Evolutionary conservation across 2,113 vertebrate genomes (phyloP), one percentile per base, ranked within the genome.

Genomic region (Zingel zingel): DNA sequence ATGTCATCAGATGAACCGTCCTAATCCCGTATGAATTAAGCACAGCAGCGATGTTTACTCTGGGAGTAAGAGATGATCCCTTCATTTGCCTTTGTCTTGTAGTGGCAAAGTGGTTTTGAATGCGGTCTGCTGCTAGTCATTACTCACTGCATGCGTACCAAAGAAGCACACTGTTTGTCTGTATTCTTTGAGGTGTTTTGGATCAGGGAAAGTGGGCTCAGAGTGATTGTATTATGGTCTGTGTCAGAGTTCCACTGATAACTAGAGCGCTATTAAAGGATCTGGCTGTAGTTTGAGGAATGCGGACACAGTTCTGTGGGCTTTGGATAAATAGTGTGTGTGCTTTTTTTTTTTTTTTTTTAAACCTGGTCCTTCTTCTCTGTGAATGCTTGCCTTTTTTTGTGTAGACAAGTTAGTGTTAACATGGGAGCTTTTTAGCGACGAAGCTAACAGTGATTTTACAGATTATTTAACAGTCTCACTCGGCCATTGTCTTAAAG

Each of bases 31-130:
- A 19, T 79, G 79, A 79, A 86, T 88, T 30, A 84, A 68, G 48
- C n/a, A 12, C 74, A 4, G 30, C 80, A 62, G 89, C 69, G 71
- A 3, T 86, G 84, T 91, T 90, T 85, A 75, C 84, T 81, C 77
- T 33, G 68, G 27, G 58, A 61, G 68, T 50, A 69, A 56, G 72
- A 79, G 84, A 83, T 77, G 47, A 92, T 86, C 86, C 48, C 0
- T 69, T 82, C 23, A 45, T 85, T 71, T 78, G 66, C 51, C 63
- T 70, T 53, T 19, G 71, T 14, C 77, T 84, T 86, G 69, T 81
- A 19, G 77, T 62, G 48, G 27, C 33, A 5, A 19, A 63, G 45
- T 30, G 58, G 69, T 62, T 84, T 64, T n/a, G 21, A 76, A 47
- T 82, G 79, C 48, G 79, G 70, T 71, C 39, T n/a, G 25, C 56